These are phyloP conservation scores for Ecliptopera silaceata DNA, from an alignment of 2,888 invertebrate species.

Conservation along the genomic window DNA sequence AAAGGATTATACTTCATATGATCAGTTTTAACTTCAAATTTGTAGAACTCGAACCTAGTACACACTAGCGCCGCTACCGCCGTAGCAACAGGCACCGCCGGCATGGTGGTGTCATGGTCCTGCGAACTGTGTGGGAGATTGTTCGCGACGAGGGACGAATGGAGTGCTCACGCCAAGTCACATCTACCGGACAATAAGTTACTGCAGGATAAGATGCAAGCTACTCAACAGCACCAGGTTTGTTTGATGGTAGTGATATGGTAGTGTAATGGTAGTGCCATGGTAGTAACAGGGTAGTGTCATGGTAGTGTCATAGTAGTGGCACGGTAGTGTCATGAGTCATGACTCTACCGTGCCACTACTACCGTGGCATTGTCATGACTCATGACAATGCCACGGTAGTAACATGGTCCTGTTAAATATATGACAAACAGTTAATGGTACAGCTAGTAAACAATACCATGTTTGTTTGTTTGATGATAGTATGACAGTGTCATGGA, in stretches of 20 bases:
- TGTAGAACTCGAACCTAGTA: conserved; percentile 74
- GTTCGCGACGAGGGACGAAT: conserved; percentile 88
- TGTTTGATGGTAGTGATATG: background rate
- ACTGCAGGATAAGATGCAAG: conserved; percentile 75
- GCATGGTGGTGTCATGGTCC: conserved; percentile 87
- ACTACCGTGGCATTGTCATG: too few relatives aligned
- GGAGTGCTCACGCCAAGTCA: conserved; percentile 89
- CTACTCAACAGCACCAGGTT: conserved; percentile 74
- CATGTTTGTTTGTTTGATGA: too few relatives aligned
- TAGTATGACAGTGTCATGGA: too few relatives aligned
- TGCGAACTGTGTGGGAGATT: conserved; percentile 89
- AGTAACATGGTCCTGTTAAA: too few relatives aligned
- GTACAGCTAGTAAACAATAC: too few relatives aligned
- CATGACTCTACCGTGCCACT: too few relatives aligned
- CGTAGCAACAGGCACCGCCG: conserved; percentile 73
- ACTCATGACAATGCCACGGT: too few relatives aligned
- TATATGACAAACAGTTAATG: too few relatives aligned
- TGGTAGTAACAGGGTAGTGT: too few relatives aligned
- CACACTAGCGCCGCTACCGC: conserved; percentile 77
- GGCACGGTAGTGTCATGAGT: too few relatives aligned
- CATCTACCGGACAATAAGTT: conserved; percentile 84
- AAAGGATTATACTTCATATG: background rate
- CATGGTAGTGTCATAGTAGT: too few relatives aligned
- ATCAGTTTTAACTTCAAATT: background rate
- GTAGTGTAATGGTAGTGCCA: too few relatives aligned